Evolutionary conservation across 2,113 vertebrate genomes (phyloP).

Genomic region (Anguilla japonica): DNA sequence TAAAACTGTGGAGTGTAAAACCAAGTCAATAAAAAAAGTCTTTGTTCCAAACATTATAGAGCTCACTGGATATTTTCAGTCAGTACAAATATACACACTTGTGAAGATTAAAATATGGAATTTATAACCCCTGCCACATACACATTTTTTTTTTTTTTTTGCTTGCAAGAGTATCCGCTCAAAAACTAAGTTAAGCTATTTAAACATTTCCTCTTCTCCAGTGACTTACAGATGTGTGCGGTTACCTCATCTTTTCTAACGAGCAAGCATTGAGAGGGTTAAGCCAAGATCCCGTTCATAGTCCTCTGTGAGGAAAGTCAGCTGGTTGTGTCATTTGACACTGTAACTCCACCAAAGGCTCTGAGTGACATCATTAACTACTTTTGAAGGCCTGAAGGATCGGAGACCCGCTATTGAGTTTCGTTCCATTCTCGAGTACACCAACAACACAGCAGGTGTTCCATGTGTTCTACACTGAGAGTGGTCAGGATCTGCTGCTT

Average conservation of each 20-base stretch:
- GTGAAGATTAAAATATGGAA: not conserved
- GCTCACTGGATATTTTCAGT: not conserved
- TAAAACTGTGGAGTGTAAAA: too few species aligned
- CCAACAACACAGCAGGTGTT: constrained; percentile 49
- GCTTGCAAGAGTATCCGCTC: not conserved
- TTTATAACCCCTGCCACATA: not conserved
- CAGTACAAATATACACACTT: not conserved
- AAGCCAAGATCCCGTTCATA: not conserved
- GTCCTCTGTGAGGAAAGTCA: constrained; percentile 45
- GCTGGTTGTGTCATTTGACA: constrained; percentile 55
- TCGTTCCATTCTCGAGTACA: constrained; percentile 43
- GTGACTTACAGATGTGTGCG: not conserved
- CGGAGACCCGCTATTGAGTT: constrained; percentile 53
- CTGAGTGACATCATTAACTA: constrained; percentile 60
- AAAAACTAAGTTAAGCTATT: not conserved
- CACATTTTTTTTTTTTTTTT: not conserved
- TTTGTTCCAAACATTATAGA: too few species aligned
- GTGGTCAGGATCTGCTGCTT: not conserved
- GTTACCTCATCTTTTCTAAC: not conserved
- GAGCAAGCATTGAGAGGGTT: not conserved
- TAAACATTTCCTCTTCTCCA: not conserved
- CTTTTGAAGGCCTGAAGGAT: constrained; percentile 44
- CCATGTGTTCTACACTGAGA: not conserved
- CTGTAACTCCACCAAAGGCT: constrained; percentile 45
- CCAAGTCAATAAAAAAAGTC: too few species aligned